Evolutionary conservation across 2,797 vertebrate genomes (phyloP).

Genomic region (Acanthurus tractus): DNA sequence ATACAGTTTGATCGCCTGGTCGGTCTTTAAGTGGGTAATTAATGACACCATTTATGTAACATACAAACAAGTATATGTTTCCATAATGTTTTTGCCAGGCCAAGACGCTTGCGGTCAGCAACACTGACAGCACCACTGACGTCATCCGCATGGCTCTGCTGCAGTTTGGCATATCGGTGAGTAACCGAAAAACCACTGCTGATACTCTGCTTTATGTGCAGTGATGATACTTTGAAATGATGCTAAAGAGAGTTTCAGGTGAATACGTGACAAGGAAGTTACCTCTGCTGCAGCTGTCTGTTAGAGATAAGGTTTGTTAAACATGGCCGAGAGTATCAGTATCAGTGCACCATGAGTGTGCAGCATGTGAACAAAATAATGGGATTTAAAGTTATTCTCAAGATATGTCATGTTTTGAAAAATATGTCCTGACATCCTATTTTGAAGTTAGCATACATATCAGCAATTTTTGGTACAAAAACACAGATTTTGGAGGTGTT

Average conservation of each 20-base stretch:
- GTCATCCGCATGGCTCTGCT: constrained; percentile 91
- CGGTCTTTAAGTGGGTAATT: constrained; percentile 2
- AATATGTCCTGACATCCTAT: too few relatives aligned
- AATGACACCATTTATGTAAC: constrained; percentile 16
- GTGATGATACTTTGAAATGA: not conserved
- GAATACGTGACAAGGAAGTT: not conserved
- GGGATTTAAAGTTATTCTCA: not conserved
- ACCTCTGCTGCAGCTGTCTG: not conserved
- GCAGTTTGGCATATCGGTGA: constrained; percentile 93
- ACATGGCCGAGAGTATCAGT: not conserved
- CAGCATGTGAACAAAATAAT: not conserved
- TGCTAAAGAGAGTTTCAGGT: not conserved
- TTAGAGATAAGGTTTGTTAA: not conserved
- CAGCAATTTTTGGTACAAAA: too few relatives aligned
- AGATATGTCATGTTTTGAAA: not conserved
- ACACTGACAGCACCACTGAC: constrained; percentile 90
- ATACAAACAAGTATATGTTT: constrained; percentile 19
- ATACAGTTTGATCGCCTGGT: not conserved
- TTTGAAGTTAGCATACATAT: too few relatives aligned
- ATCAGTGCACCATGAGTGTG: not conserved
- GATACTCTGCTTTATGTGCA: not conserved
- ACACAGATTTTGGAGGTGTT: too few relatives aligned
- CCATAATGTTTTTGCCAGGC: constrained; percentile 81
- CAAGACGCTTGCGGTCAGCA: constrained; percentile 92
- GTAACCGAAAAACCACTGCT: constrained; percentile 46